Base-by-base conservation (phyloP, 2,113 vertebrate genomes). In the Litocranius walleri region DNA sequence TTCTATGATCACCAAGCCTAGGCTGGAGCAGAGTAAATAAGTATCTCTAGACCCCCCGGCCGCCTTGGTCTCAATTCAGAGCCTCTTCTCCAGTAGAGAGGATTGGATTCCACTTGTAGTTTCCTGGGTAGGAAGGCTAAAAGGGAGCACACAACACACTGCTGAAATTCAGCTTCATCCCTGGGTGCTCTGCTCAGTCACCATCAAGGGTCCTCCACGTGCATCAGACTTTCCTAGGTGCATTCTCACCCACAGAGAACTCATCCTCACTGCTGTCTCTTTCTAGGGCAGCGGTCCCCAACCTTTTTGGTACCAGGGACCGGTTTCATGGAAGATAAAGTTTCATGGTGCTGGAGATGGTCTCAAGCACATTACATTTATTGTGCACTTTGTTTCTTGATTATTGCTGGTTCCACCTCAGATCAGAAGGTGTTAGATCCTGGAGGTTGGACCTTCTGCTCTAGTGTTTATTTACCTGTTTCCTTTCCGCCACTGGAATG, bases 311-410 rank as follows among this genome's bases (percentile, higher is more conserved):
- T 23, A 3, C 10, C 67, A 40, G n/a, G 67, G 10, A 40, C 67
- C 0, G 0, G 19, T 23, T 71, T 36, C 3, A 0, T 71, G 67
- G 19, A 40, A 40, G n/a, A 36, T 12, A 71, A 71, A 23, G 17
- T 40, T 36, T 40, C 1, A 2, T 71, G n/a, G 67, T 23, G n/a
- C 67, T 0, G 0, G 19, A n/a, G 19, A 71, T 40, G n/a, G 2
- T 71, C 36, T 40, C 19, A 71, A 23, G n/a, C 67, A 71, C 5
- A 36, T 71, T 71, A 40, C n/a, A 40, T 36, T 36, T 36, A 71
- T 11, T 23, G 1, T 0, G 19, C 3, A 23, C 67, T 36, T 36
- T 36, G 33, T 10, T 71, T 36, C n/a, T 40, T 19, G 67, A 71
- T 40, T 36, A 71, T 71, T 71, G 19, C 10, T 71, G 67, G 10